Base-by-base conservation (phyloP, 2,797 vertebrate genomes). In the Bryconaethiops microstoma region DNA sequence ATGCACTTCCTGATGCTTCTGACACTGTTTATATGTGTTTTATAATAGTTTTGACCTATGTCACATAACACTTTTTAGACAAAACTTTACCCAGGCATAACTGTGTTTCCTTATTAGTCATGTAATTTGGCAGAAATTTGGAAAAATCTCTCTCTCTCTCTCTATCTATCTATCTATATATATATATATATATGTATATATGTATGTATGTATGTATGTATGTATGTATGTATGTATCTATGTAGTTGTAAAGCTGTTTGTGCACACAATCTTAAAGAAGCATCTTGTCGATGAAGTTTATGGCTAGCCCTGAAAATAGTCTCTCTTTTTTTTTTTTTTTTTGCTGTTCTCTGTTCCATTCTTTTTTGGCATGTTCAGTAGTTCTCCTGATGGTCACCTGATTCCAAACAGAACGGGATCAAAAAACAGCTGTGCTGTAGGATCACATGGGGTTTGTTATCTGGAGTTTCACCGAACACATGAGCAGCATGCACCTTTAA, bases 371-470 rank as follows among this genome's bases (percentile, higher is more conserved):
- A 19, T 40, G 72, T 29, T 69, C 19, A 39, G 19, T 69, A 23
- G 29, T 71, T 71, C 35, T 71, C 35, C 29, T n/a, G 50, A 35
- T 76, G 29, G 19, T 60, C 65, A 70, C 55, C 54, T 70, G 74
- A 76, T 60, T 42, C 5, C 57, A 13, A 25, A 70, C 6, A 23
- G 79, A 70, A 16, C 1, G 1, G 25, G 60, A 45, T 71, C 29
- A 54, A 19, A 42, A 76, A 70, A 2, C 42, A 29, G 52, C 8
- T 19, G 10, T 6, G 39, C 69, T 13, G 1, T 45, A 21, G 17
- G 1, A 62, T 64, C 74, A 72, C 71, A 69, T 60, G 64, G 35
- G 13, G n/a, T 57, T 52, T 54, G 60, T 72, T 77, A 65, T 82
- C 59, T 64, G 67, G 45, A 64, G 67, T 81, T 71, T 71, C 1